phyloP scores from a whole-genome alignment of 2,797 vertebrate species.

The Onychomys torridus region DNA sequence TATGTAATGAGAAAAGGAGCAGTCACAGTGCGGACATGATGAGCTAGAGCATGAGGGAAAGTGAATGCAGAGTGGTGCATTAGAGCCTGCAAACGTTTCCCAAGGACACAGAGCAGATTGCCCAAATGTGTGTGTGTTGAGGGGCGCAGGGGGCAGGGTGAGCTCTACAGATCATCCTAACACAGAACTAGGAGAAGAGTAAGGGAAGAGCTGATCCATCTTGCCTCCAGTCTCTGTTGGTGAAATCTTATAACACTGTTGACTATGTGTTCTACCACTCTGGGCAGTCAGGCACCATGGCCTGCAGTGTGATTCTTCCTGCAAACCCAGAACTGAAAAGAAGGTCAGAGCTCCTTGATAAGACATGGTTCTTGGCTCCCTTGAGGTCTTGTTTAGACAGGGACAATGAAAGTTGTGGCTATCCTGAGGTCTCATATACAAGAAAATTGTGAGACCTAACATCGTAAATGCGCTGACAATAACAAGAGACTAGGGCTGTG shows the following conservation, averaged over 20 bases:
- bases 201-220: background rate
- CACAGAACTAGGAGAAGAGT: background rate
- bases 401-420: background rate
- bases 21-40: background rate
- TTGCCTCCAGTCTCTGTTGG: background rate
- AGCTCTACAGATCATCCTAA: background rate
- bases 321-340: background rate
- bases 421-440: background rate
- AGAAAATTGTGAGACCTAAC: background rate
- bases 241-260: background rate
- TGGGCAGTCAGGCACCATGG: background rate
- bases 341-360: background rate
- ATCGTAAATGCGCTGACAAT: background rate
- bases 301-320: background rate
- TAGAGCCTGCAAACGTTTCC: background rate
- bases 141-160: too few species aligned
- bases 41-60: background rate
- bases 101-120: background rate
- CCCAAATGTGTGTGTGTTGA: background rate
- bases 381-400: background rate
- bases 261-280: background rate
- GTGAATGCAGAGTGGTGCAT: background rate
- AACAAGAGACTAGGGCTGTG: background rate
- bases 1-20: background rate
- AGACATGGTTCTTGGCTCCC: background rate